Evolutionary conservation across 2,888 invertebrate genomes (phyloP).

Genomic region (Tethea ocularis): DNA sequence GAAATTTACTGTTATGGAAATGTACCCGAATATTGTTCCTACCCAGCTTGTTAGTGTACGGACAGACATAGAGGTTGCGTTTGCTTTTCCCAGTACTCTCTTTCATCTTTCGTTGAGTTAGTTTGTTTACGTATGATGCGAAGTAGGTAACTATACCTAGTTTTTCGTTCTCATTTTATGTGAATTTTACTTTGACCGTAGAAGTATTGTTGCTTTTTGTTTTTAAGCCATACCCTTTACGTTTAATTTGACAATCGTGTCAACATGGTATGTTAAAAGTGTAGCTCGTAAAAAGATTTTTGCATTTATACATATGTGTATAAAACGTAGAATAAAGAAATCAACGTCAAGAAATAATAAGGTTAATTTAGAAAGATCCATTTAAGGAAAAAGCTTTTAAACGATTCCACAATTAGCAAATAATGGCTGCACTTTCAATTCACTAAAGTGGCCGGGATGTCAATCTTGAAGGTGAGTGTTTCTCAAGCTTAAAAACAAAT

Average conservation of each 20-base stretch:
- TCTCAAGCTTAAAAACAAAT: neutral
- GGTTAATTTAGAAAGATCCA: neutral
- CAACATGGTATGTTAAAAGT: neutral
- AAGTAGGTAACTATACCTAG: no score
- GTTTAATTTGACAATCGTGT: neutral
- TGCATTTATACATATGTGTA: neutral
- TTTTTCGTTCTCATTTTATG: conserved; percentile 1
- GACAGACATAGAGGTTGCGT: neutral
- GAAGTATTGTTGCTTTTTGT: neutral
- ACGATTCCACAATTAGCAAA: neutral
- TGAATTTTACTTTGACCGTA: neutral
- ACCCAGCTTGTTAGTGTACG: conserved; percentile 2
- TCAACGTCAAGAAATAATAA: neutral
- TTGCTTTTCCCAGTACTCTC: neutral
- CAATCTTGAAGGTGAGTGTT: neutral
- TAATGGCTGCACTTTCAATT: neutral
- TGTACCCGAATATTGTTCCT: conserved; percentile 13
- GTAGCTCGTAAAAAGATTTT: neutral
- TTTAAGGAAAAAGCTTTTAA: neutral
- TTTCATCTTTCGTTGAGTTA: neutral
- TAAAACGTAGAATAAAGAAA: neutral
- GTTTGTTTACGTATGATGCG: neutral
- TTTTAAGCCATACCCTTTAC: neutral
- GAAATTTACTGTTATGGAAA: conserved; percentile 17
- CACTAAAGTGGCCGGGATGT: neutral